These are phyloP conservation scores for Pachymerium ferrugineum DNA, from an alignment of 2,888 invertebrate genomes.

Conservation along the genomic window DNA sequence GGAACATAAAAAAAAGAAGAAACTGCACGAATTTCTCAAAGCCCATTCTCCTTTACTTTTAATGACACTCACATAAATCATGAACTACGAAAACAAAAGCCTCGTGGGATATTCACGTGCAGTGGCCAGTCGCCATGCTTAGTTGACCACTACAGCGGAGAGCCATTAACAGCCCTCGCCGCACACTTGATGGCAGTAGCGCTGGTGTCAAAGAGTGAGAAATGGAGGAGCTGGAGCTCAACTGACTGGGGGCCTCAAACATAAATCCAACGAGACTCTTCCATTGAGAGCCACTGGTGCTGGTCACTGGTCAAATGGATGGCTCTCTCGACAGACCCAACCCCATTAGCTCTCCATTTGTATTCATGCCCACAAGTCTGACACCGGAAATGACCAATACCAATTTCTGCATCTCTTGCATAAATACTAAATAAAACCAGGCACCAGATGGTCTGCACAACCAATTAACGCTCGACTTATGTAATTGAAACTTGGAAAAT, in stretches of 20 bases:
- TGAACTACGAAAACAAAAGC: neutral
- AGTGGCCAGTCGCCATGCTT: neutral
- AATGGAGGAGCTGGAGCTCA: neutral
- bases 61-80: neutral
- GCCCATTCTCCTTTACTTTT: neutral
- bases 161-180: conserved; percentile 8
- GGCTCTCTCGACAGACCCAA: neutral
- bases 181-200: neutral
- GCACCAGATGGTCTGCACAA: neutral
- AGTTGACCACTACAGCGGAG: conserved; percentile 8
- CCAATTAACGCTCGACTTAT: too few relatives aligned
- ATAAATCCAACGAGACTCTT: neutral
- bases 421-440: neutral
- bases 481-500: too few relatives aligned
- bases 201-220: conserved; percentile 9
- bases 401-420: neutral
- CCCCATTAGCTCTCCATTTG: neutral
- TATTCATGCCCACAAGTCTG: neutral
- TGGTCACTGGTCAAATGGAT: conserved; percentile 7
- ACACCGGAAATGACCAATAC: neutral
- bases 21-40: neutral
- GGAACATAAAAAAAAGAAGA: neutral
- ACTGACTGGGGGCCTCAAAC: neutral
- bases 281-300: conserved; percentile 13
- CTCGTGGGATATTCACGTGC: conserved; percentile 3